A percentile compares a stretch with the other conserved stretches of the same genome.
Evolutionary conservation across 37 sponge, comb jelly and placozoan genomes (phyloP).

Genomic region (Oopsacas minuta): DNA sequence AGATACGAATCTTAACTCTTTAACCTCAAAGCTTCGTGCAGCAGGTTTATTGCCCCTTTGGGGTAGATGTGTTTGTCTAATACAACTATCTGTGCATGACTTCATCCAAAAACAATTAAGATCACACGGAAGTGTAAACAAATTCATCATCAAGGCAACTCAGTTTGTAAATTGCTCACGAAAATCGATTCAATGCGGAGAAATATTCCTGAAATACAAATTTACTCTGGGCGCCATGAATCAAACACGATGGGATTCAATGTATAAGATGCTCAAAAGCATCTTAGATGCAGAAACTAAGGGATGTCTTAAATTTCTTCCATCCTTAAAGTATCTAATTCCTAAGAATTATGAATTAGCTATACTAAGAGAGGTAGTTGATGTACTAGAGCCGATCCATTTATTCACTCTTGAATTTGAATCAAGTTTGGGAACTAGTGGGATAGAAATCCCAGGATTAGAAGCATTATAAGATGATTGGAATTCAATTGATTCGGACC

Average conservation of each 20-base stretch:
- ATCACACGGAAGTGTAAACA: slow-evolving; percentile 17
- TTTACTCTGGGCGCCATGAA: slow-evolving; percentile 15
- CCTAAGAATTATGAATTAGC: slow-evolving; percentile 14
- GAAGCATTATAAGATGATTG: not conserved
- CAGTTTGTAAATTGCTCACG: slow-evolving; percentile 14
- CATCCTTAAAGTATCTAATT: slow-evolving; percentile 11
- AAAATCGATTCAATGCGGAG: slow-evolving; percentile 15
- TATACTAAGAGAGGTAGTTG: not conserved
- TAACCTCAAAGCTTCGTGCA: slow-evolving; percentile 17
- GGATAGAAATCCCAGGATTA: not conserved
- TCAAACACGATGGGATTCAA: slow-evolving; percentile 19
- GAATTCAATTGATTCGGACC: slow-evolving; percentile 12
- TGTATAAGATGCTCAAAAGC: slow-evolving; percentile 8
- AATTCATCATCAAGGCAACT: slow-evolving; percentile 10
- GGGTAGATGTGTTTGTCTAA: not conserved
- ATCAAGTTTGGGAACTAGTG: not conserved
- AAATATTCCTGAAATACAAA: slow-evolving; percentile 16
- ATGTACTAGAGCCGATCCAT: not conserved
- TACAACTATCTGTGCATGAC: not conserved
- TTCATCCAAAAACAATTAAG: not conserved
- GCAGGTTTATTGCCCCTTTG: slow-evolving; percentile 15
- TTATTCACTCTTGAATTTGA: slow-evolving; percentile 6
- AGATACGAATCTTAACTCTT: slow-evolving; percentile 13
- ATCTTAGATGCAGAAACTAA: slow-evolving; percentile 17
- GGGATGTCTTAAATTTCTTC: not conserved